phyloP scores from a whole-genome alignment of 2,888 invertebrate species.

The Neria commutata region DNA sequence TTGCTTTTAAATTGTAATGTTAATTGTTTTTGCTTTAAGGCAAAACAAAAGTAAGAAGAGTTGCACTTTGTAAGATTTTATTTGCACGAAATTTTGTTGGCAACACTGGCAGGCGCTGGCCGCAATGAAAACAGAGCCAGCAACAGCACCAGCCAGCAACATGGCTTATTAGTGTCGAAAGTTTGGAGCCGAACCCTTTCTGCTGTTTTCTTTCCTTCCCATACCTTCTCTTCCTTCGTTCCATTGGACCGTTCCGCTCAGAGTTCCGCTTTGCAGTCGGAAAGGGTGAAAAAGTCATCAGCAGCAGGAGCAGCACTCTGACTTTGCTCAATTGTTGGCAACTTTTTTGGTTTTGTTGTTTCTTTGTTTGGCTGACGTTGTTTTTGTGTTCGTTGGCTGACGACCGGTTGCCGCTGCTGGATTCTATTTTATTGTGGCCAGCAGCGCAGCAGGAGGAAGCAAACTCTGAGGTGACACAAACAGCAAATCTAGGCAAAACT shows the following conservation, averaged over 20 bases:
- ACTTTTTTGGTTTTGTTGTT: slow-evolving; percentile 16
- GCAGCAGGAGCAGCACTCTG: slow-evolving; percentile 33
- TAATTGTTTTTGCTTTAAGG: slow-evolving; percentile 13
- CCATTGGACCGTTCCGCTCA: too few relatives aligned
- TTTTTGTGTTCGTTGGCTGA: slow-evolving; percentile 28
- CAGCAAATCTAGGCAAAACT: not conserved
- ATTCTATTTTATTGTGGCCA: slow-evolving; percentile 22
- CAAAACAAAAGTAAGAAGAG: slow-evolving; percentile 1
- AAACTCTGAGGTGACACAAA: slow-evolving; percentile 7
- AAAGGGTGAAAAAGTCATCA: too few relatives aligned
- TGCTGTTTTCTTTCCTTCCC: too few relatives aligned
- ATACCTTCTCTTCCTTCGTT: too few relatives aligned
- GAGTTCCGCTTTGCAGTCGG: too few relatives aligned
- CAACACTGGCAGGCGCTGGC: not conserved
- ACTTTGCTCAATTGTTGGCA: slow-evolving; percentile 17
- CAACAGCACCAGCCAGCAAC: not conserved
- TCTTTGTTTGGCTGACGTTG: too few relatives aligned
- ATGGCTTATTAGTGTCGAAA: slow-evolving; percentile 29
- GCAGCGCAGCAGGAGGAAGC: too few relatives aligned
- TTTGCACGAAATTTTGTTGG: slow-evolving; percentile 2
- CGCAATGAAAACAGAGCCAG: not conserved
- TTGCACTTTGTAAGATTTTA: not conserved
- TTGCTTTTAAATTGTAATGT: slow-evolving; percentile 22
- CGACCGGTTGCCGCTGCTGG: slow-evolving; percentile 5
- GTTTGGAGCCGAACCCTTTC: slow-evolving; percentile 6